Base-by-base conservation (phyloP, 2,113 vertebrate genomes). In the Chaetodon auriga region DNA sequence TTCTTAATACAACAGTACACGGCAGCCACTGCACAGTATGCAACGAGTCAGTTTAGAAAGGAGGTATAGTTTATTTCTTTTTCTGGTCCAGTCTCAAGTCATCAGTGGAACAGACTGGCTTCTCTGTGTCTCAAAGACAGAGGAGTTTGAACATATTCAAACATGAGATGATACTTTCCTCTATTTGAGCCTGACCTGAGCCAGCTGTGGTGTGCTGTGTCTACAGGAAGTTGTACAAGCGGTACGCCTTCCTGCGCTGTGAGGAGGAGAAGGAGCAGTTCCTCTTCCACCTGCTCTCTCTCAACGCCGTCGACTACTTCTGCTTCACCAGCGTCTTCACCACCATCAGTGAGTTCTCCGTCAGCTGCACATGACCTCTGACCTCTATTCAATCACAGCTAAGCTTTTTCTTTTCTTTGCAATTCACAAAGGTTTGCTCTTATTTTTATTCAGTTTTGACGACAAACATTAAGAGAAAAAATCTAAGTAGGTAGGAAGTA, bases 191-290 rank as follows among this genome's bases (percentile, higher is more conserved):
- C 45, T 66, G 35, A 46, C n/a, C n/a, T 23, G 55, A 61, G 35
- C n/a, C 23, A 10, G 0, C 46, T n/a, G 21, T 41, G 49, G 11
- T 65, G 48, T 75, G 13, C 6, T 23, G 2, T 55, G 46, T 83
- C 79, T 25, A n/a, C 92, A 99, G 98, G 94, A 99, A 97, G 81
- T 92, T 99, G 49, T 99, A 99, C 85, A 99, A 99, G 85, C 96
- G 97, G 7, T 99, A 99, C 0, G 97, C 98, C 69, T 99, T 99
- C 87, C 95, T 99, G 51, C 96, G 97, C 21, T 98, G 97, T 2
- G 98, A 99, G 71, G 98, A 99, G 60, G 98, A 99, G 87, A 96
- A 97, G 86, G 97, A 99, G 11, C 98, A 99, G 92, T 99, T 98
- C 76, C 96, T 99, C 1, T 98, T 96, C 92, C 97, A 99, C 90